Evolutionary conservation across 2,888 invertebrate species (phyloP).

Genomic region (Panopea generosa): DNA sequence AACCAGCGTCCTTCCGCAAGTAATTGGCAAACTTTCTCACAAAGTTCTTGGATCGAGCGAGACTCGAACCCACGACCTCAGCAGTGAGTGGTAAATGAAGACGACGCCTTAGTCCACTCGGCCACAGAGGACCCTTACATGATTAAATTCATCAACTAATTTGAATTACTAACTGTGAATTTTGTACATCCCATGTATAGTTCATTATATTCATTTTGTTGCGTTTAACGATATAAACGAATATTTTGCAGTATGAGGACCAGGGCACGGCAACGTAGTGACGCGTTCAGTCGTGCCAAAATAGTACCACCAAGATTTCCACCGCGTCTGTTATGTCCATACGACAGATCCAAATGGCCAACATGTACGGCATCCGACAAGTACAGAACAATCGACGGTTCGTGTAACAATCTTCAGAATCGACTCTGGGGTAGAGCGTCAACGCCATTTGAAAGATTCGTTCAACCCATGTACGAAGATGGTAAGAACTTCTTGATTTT

Average conservation of each 20-base stretch:
- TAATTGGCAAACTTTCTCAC: too few relatives aligned
- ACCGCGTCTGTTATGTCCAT: conserved; percentile 35
- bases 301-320: background rate
- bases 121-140: too few relatives aligned
- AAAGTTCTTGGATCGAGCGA: too few relatives aligned
- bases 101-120: too few relatives aligned
- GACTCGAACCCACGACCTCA: too few relatives aligned
- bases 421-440: conserved; percentile 65
- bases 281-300: background rate
- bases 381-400: conserved; percentile 64
- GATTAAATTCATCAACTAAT: too few relatives aligned
- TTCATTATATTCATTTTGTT: too few relatives aligned
- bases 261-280: background rate
- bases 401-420: conserved; percentile 67
- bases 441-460: conserved; percentile 64
- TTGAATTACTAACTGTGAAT: too few relatives aligned
- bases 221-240: too few relatives aligned
- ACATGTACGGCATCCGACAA: conserved; percentile 33
- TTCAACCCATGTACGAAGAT: conserved; percentile 63
- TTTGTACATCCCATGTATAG: too few relatives aligned
- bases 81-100: too few relatives aligned
- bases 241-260: background rate
- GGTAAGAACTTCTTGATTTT: conserved; percentile 59
- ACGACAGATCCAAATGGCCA: conserved; percentile 3
- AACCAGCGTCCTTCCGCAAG: too few relatives aligned